phyloP scores from a whole-genome alignment of 30 jellyfish, hydroid and myxozoan genomes.

The Phacellophora camtschatica region DNA sequence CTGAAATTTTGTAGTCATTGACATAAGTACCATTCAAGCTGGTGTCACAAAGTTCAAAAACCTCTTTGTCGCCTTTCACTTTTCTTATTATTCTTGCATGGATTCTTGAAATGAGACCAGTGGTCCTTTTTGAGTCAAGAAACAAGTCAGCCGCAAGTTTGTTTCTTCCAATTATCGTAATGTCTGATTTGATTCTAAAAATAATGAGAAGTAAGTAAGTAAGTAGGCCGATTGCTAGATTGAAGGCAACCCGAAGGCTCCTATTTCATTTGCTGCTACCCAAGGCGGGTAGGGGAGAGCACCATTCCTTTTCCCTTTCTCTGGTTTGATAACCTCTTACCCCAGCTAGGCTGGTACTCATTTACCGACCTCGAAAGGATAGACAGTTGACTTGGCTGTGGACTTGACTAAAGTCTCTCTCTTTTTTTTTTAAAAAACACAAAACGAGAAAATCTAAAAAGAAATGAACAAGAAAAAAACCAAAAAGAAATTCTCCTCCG shows the following conservation, averaged over 20 bases:
- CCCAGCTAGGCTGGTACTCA: too few relatives aligned
- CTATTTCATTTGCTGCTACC: too few relatives aligned
- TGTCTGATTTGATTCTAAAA: constrained; percentile 62
- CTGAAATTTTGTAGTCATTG: constrained; percentile 54
- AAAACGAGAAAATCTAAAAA: too few relatives aligned
- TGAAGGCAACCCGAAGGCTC: not conserved
- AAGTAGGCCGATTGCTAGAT: not conserved
- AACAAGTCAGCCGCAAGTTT: constrained; percentile 59
- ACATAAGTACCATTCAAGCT: constrained; percentile 84
- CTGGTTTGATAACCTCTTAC: too few relatives aligned
- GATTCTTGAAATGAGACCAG: constrained; percentile 75
- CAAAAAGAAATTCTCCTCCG: too few relatives aligned
- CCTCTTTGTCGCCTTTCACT: constrained; percentile 15
- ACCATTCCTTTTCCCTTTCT: too few relatives aligned
- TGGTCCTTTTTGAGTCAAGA: constrained; percentile 56
- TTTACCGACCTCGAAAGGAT: too few relatives aligned
- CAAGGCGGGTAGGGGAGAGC: not conserved
- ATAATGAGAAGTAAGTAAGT: not conserved
- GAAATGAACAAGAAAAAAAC: too few relatives aligned
- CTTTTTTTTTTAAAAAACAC: too few relatives aligned
- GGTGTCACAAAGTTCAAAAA: constrained; percentile 64
- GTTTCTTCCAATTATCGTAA: constrained; percentile 71
- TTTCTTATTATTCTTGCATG: constrained; percentile 68
- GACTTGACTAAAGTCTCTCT: too few relatives aligned
- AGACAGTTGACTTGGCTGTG: too few relatives aligned